Base-by-base conservation (phyloP, 2,113 vertebrate genomes). In the Oryzias curvinotus region DNA sequence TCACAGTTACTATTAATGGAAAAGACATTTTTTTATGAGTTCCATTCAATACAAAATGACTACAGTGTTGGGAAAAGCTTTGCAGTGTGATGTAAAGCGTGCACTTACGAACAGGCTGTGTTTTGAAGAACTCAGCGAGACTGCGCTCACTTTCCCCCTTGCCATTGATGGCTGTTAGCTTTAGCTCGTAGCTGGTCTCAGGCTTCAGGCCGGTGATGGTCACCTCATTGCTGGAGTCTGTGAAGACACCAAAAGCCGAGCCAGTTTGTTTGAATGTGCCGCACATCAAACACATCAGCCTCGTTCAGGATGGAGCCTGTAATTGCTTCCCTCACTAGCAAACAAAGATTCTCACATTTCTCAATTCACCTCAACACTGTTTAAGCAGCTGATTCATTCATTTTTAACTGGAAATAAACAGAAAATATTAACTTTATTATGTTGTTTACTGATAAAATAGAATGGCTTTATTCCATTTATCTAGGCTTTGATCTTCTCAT, bases 61-160 rank as follows among this genome's bases (percentile, higher is more conserved):
- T 36, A 36, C 54, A 57, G 19, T 21, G 53, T 54, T 19, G 62
- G 47, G 62, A 7, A 68, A 82, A 59, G 57, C 48, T 58, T 13
- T 28, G 14, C 13, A n/a, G 28, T 15, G 13, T 17, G 54, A 21
- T 30, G 23, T 51, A 45, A 56, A 71, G 18, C 41, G 52, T 25
- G 49, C 81, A 99, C 97, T 99, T 96, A 99, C 97, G 95, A 62
- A 99, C 95, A 84, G 95, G 95, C 60, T 95, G 91, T 0, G 97
- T 99, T 90, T 94, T 95, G 93, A 98, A 99, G 78, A 93, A 77
- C 0, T 91, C 86, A 0, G 88, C 60, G 0, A 80, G 41, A 58
- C 96, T 96, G 71, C 92, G 91, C 83, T 99, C 97, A 0, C 97
- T 95, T 65, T 94, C 90, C 0, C 97, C 97, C 67, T 98, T 99